These are phyloP conservation scores for Sebastes goodei DNA, from an alignment of 2,797 vertebrate genomes.

Conservation along the genomic window DNA sequence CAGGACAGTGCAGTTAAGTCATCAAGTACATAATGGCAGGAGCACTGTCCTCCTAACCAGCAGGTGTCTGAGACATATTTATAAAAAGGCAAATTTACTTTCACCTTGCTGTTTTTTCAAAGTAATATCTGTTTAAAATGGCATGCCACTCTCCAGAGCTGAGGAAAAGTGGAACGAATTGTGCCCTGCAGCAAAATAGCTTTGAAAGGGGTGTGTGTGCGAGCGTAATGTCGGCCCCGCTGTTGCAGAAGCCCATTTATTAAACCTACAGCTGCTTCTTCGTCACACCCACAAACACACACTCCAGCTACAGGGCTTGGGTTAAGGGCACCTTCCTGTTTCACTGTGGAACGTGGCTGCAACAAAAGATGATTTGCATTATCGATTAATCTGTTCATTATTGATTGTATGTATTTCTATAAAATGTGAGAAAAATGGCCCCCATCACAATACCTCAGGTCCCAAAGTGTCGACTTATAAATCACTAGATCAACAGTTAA, in stretches of 20 bases:
- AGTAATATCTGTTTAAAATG: constrained; percentile 66
- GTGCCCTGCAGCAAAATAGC: constrained; percentile 76
- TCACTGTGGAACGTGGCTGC: neutral
- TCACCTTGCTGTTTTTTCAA: constrained; percentile 51
- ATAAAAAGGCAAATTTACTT: constrained; percentile 45
- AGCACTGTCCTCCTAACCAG: constrained; percentile 42
- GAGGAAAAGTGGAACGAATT: constrained; percentile 78
- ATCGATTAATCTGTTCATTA: neutral
- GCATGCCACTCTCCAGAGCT: constrained; percentile 68
- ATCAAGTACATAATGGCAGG: constrained; percentile 44
- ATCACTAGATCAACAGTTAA: neutral
- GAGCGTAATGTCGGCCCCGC: constrained; percentile 47
- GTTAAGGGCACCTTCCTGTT: constrained; percentile 12
- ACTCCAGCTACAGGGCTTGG: constrained; percentile 2
- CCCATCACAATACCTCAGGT: neutral
- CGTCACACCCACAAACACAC: constrained; percentile 56
- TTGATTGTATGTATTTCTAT: neutral
- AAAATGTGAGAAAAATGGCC: neutral
- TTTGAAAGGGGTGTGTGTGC: constrained; percentile 69
- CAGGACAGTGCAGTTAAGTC: constrained; percentile 48
- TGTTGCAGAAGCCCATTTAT: constrained; percentile 73
- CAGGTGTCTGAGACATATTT: constrained; percentile 49
- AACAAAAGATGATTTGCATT: neutral
- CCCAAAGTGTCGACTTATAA: neutral
- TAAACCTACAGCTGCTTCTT: constrained; percentile 69